These are phyloP conservation scores for Heliconius aoede DNA, from an alignment of 2,888 invertebrate genomes.

Conservation along the genomic window DNA sequence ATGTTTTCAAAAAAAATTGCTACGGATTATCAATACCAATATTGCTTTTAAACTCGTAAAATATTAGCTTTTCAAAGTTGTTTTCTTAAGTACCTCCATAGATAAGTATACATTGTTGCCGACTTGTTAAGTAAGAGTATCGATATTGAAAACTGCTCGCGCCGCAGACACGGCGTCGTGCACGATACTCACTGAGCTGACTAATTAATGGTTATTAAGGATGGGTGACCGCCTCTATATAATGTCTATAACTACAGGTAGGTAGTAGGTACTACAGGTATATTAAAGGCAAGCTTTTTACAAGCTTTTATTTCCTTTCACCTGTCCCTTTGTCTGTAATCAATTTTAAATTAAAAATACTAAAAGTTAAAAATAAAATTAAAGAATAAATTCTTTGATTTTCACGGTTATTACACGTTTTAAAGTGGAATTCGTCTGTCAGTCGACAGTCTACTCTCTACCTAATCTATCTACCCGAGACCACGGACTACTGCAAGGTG, in stretches of 20 bases:
- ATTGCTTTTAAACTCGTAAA: neutral
- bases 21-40: neutral
- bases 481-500: no score
- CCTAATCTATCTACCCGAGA: no score
- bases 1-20: neutral
- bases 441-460: no score
- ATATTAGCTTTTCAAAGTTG: neutral
- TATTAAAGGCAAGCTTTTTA: neutral
- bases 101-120: neutral
- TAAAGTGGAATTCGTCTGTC: no score
- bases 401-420: no score
- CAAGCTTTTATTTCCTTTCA: no score
- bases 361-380: no score
- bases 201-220: conserved; percentile 23
- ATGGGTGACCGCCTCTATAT: conserved; percentile 1
- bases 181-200: conserved; percentile 5
- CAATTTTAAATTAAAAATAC: no score
- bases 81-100: neutral
- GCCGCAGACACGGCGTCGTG: neutral
- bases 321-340: no score
- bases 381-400: no score
- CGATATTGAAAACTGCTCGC: conserved; percentile 8
- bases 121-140: neutral
- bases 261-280: no score
- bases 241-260: neutral